Evolutionary conservation across 1,140 invertebrate genomes (phyloP).

Genomic region (Plectrocnemia conspersa): DNA sequence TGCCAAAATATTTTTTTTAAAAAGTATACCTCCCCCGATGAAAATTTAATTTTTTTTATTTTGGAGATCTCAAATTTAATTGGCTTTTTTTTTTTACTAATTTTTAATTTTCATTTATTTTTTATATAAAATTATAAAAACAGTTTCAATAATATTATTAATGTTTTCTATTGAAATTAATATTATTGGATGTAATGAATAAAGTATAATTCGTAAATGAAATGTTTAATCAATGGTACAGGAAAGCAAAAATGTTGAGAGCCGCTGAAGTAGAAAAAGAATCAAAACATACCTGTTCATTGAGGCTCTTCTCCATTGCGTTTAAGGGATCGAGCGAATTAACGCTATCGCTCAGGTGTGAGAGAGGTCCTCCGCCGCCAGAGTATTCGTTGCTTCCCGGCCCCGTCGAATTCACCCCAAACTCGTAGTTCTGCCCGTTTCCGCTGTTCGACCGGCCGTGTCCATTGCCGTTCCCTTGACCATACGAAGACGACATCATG

Average conservation of each 20-base stretch:
- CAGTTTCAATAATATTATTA: not conserved
- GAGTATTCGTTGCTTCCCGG: slow-evolving; percentile 57
- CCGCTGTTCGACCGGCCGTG: slow-evolving; percentile 18
- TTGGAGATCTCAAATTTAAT: no score
- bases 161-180: slow-evolving; percentile 11
- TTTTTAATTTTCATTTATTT: no score
- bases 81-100: no score
- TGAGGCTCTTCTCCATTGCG: slow-evolving; percentile 86
- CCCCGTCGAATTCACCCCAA: slow-evolving; percentile 48
- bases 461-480: slow-evolving; percentile 43
- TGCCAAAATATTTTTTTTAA: no score
- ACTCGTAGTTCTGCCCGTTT: slow-evolving; percentile 47
- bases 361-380: slow-evolving; percentile 63
- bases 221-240: no score
- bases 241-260: no score
- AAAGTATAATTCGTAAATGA: no score
- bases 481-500: slow-evolving; percentile 68
- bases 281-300: slow-evolving; percentile 68
- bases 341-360: slow-evolving; percentile 76
- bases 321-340: slow-evolving; percentile 83
- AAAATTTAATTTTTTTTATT: no score
- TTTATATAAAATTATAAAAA: no score
- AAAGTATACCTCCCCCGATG: no score
- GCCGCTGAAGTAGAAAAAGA: no score
- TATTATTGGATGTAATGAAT: no score